Percentiles rank a stretch among this genome's conserved stretches.
These are phyloP conservation scores for Parnassius smintheus DNA, from an alignment of 2,888 invertebrate genomes.

Conservation along the genomic window DNA sequence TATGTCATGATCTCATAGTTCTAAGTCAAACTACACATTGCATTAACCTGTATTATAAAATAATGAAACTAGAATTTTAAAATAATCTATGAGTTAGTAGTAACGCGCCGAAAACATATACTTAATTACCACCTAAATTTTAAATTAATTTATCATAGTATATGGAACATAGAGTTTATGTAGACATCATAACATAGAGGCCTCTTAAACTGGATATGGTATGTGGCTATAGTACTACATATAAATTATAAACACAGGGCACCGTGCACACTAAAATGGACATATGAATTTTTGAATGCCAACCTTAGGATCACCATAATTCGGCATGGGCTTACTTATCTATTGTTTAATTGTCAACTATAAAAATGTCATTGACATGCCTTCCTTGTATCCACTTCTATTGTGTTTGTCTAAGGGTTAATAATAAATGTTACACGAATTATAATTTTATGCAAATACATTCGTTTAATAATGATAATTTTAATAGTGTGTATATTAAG, in stretches of 20 bases:
- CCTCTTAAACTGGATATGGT: background rate
- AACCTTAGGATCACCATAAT: background rate
- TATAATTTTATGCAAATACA: constrained; percentile 13
- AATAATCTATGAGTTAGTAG: too few species aligned
- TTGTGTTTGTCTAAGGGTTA: constrained; percentile 18
- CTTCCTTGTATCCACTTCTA: constrained; percentile 2
- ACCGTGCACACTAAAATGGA: background rate
- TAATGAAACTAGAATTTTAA: too few species aligned
- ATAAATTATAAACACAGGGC: constrained; percentile 3
- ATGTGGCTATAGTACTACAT: constrained; percentile 1
- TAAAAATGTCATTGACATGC: constrained; percentile 1
- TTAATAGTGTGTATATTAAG: too few species aligned
- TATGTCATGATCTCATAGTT: too few species aligned
- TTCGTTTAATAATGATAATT: background rate
- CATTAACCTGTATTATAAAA: too few species aligned
- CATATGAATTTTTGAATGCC: constrained; percentile 8
- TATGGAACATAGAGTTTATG: too few species aligned
- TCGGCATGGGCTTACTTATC: background rate
- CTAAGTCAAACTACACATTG: too few species aligned
- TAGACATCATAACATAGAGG: too few species aligned
- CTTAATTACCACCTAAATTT: too few species aligned
- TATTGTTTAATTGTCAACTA: background rate
- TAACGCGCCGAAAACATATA: too few species aligned
- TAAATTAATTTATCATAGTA: too few species aligned
- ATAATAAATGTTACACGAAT: constrained; percentile 11